Evolutionary conservation across 2,113 vertebrate species (phyloP), one percentile per base, ranked within the genome.

Genomic region (Oryzias curvinotus): DNA sequence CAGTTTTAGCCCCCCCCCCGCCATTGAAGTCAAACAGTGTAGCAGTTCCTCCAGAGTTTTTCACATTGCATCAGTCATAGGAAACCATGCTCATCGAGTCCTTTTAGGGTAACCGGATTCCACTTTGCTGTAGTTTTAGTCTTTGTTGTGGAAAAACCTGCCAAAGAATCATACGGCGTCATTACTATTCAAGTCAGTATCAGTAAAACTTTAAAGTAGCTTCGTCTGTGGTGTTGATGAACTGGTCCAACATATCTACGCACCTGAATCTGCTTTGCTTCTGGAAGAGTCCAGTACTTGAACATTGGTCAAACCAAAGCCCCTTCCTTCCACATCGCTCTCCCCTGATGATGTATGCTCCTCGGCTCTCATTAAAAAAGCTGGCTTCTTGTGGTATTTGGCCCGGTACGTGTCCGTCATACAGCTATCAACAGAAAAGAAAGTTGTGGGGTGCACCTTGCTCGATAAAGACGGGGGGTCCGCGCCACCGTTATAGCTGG

Each of bases 321-420:
- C 76, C 66, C 81, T 85, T 14, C 91, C 77, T 13, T 77, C 92
- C 4, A 86, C 64, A 16, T 90, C 89, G 2, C 87, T 89, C 71
- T 91, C 92, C 3, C 88, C 83, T 25, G 91, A 87, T n/a, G 92
- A 88, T 1, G 78, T 73, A 4, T 89, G 90, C 5, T 90, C 92
- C 58, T 90, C 89, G 0, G 90, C 89, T 82, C 77, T 87, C 84
- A 65, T 58, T 75, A 89, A 85, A 43, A 93, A 80, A 56, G 82
- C 93, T 23, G 95, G 90, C 83, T 88, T 93, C 73, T 95, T 95
- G 46, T 97, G 94, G 78, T 97, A 98, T 75, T 97, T 97, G 67
- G 94, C 68, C 77, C 96, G 93, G 65, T 99, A 99, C 0, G 95
- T 97, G 85, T 98, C 97, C 1, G 95, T 98, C 97, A 99, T 99